Conservation (phyloP, 2,113 vertebrate species). For the Ceyx melanurus region DNA sequence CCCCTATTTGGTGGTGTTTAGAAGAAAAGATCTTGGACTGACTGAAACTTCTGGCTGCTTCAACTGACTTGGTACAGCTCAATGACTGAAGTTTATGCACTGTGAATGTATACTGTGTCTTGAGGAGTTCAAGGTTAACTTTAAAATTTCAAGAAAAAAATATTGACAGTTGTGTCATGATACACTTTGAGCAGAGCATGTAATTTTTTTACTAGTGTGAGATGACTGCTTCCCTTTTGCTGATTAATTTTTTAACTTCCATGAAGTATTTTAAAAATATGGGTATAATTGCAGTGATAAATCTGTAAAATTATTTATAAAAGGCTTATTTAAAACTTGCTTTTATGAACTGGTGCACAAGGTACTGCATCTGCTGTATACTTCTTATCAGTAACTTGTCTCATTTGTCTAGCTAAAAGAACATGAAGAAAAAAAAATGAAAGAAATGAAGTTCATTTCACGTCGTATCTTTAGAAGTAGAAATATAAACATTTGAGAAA, state of each 20-base stretch:
- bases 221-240: background rate
- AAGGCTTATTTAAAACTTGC: background rate
- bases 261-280: background rate
- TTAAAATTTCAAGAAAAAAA: background rate
- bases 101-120: background rate
- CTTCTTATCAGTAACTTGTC: background rate
- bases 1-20: background rate
- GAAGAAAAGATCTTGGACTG: background rate
- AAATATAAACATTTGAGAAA: background rate
- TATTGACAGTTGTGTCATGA: background rate
- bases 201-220: background rate
- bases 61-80: background rate
- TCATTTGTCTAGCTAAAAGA: background rate
- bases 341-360: background rate
- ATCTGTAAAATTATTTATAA: background rate
- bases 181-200: background rate
- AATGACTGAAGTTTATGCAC: background rate
- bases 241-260: background rate
- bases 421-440: background rate
- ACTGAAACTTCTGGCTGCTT: background rate
- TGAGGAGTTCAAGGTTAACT: background rate
- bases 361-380: background rate
- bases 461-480: background rate
- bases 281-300: background rate
- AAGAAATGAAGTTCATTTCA: background rate